Percentiles rank a stretch among this genome's conserved stretches.
Conservation (phyloP, 2,113 vertebrate species). For the Labeo catla region DNA sequence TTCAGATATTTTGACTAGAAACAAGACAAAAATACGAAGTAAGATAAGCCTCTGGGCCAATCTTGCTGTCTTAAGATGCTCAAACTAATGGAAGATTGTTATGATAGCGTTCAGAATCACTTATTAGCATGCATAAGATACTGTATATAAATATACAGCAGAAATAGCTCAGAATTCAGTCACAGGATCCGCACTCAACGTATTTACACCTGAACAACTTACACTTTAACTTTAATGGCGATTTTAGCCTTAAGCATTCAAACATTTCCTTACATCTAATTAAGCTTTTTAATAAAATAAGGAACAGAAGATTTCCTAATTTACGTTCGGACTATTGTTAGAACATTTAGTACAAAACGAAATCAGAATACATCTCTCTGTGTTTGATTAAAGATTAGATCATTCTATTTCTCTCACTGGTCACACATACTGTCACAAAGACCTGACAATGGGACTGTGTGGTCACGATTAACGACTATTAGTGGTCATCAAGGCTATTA, state of each 20-base stretch:
- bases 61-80: not conserved
- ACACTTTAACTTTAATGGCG: not conserved
- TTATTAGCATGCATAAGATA: not conserved
- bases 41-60: not conserved
- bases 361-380: not conserved
- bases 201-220: not conserved
- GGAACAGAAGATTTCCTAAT: not conserved
- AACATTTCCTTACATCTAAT: not conserved
- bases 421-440: not conserved
- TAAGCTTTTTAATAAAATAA: not conserved
- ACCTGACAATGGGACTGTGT: not conserved
- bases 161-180: not conserved
- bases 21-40: too few species aligned
- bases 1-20: too few species aligned
- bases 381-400: not conserved
- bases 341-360: not conserved
- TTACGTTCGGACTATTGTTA: not conserved
- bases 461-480: not conserved
- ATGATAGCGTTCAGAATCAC: not conserved
- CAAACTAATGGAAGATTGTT: not conserved
- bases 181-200: not conserved
- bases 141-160: not conserved
- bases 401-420: not conserved
- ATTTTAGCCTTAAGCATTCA: not conserved
- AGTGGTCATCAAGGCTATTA: too few species aligned